Percentiles rank a stretch among this genome's conserved stretches.
Evolutionary conservation across 1,140 invertebrate species (phyloP).

Genomic region (Ceratosolen solmsi): DNA sequence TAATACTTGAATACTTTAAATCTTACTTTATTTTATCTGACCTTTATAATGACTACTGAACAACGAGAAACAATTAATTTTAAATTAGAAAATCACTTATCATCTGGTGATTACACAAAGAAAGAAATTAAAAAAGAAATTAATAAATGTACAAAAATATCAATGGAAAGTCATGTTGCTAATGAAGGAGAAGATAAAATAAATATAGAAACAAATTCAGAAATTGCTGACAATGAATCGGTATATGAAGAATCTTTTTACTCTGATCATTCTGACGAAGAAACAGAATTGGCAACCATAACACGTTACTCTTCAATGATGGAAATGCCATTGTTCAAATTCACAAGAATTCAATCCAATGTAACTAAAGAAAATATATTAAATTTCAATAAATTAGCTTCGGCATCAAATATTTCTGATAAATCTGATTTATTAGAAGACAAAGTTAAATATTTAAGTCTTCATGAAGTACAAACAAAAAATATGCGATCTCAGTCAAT

Average conservation of each 20-base stretch:
- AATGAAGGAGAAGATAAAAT: conserved; percentile 19
- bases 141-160: conserved; percentile 28
- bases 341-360: background rate
- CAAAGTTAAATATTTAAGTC: conserved; percentile 34
- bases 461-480: conserved; percentile 5
- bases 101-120: conserved; percentile 32
- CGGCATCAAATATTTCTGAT: conserved; percentile 16
- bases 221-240: conserved; percentile 55
- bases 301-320: conserved; percentile 50
- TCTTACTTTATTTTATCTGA: no score
- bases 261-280: conserved; percentile 57
- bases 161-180: conserved; percentile 32
- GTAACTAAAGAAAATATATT: background rate
- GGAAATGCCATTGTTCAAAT: conserved; percentile 15
- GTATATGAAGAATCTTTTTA: conserved; percentile 61
- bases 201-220: conserved; percentile 2
- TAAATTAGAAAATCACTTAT: conserved; percentile 33
- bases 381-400: conserved; percentile 7
- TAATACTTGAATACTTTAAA: conserved; percentile 3
- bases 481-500: background rate
- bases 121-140: background rate
- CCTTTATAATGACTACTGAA: conserved; percentile 35
- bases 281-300: conserved; percentile 56
- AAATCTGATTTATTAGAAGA: conserved; percentile 14
- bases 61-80: conserved; percentile 19